Evolutionary conservation across 1,140 invertebrate species (phyloP).

Genomic region (Portunus trituberculatus): DNA sequence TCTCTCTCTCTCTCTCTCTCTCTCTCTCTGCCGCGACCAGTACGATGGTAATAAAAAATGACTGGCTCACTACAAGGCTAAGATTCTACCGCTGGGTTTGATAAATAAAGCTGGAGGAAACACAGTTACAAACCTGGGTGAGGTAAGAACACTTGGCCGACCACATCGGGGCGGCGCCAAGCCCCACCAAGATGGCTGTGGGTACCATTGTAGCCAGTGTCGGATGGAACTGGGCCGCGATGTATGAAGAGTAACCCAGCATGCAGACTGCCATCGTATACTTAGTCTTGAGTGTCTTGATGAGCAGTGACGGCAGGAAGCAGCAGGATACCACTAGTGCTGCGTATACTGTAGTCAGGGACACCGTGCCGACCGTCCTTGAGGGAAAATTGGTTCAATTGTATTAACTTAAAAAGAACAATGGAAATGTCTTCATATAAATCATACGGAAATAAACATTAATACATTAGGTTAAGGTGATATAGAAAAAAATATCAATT

Average conservation of each 20-base stretch:
- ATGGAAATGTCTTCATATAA: no score
- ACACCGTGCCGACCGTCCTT: conserved; percentile 91
- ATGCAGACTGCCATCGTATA: conserved; percentile 96
- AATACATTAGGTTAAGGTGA: no score
- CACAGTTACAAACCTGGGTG: conserved; percentile 84
- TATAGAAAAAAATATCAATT: no score
- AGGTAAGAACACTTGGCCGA: conserved; percentile 97
- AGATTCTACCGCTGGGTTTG: no score
- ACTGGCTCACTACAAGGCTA: no score
- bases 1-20: no score
- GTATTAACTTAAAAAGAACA: no score
- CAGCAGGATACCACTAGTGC: conserved; percentile 94
- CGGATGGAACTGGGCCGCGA: conserved; percentile 95
- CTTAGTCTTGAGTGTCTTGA: conserved; percentile 94
- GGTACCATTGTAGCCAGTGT: conserved; percentile 95
- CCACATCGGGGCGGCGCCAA: conserved; percentile 98
- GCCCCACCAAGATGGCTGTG: conserved; percentile 90
- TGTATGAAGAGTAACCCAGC: conserved; percentile 95
- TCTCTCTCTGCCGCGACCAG: no score
- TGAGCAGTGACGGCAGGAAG: conserved; percentile 94
- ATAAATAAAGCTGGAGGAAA: no score
- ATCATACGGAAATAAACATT: no score
- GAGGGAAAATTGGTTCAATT: conserved; percentile 44
- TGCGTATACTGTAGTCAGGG: conserved; percentile 92
- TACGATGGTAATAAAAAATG: no score